These are phyloP conservation scores for Leucophenga montana DNA, from an alignment of 2,888 invertebrate species.

Conservation along the genomic window DNA sequence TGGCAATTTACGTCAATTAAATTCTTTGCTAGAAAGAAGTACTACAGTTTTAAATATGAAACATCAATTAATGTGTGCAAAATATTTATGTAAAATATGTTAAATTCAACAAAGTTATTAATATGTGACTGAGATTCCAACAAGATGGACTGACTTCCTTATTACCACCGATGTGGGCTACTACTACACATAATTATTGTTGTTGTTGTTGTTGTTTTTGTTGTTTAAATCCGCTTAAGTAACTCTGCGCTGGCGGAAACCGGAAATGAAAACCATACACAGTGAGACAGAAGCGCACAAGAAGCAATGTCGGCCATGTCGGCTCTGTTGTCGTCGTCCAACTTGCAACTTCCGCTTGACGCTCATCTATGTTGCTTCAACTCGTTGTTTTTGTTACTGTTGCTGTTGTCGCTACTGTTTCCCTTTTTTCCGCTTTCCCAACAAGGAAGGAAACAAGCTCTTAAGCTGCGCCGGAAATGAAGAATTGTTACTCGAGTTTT, in stretches of 20 bases:
- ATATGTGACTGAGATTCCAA: no score
- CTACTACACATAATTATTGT: slow-evolving; percentile 21
- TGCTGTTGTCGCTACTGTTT: slow-evolving; percentile 21
- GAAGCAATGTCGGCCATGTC: not conserved
- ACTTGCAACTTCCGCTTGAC: slow-evolving; percentile 51
- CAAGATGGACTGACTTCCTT: no score
- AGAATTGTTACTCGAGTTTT: slow-evolving; percentile 57
- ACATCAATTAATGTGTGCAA: no score
- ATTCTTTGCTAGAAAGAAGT: no score
- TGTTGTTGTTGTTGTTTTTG: slow-evolving; percentile 36
- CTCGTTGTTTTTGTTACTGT: slow-evolving; percentile 4
- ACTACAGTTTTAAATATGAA: no score
- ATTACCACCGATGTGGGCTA: slow-evolving; percentile 21
- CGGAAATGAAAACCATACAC: slow-evolving; percentile 66
- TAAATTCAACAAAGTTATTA: no score
- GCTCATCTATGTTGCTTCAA: slow-evolving; percentile 31
- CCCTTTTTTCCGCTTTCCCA: slow-evolving; percentile 25
- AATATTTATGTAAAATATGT: no score
- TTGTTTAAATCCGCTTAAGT: slow-evolving; percentile 64
- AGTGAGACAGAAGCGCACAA: slow-evolving; percentile 48
- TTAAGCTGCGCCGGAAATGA: slow-evolving; percentile 68
- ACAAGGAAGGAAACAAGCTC: slow-evolving; percentile 59
- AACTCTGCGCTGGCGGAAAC: slow-evolving; percentile 62
- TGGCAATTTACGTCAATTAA: no score
- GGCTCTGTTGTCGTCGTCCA: slow-evolving; percentile 35